Conservation (phyloP, 2,113 vertebrate genomes). For the Hypocryptadius cinnamomeus region DNA sequence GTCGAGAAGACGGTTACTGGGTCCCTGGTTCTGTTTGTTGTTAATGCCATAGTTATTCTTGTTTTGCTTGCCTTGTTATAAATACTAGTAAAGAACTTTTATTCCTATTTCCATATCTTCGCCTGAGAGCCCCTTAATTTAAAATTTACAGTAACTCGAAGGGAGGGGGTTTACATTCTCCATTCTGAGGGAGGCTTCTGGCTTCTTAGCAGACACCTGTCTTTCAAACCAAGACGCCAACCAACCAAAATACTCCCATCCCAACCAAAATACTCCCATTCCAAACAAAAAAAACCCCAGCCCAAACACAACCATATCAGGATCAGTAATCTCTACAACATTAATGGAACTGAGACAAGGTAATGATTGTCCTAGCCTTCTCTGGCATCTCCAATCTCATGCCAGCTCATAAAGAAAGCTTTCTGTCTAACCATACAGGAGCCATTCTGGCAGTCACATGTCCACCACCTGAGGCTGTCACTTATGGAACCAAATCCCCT, state of each 20-base stretch:
- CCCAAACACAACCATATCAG: not conserved
- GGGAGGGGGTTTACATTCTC: not conserved
- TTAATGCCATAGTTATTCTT: not conserved
- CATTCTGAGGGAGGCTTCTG: not conserved
- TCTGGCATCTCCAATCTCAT: not conserved
- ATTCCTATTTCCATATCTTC: not conserved
- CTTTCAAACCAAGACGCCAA: not conserved
- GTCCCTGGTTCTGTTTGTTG: not conserved
- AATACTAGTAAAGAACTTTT: not conserved
- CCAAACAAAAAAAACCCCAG: not conserved
- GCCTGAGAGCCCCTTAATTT: not conserved
- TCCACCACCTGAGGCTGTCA: not conserved
- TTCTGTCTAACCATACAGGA: not conserved
- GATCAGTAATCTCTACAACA: not conserved
- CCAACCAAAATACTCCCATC: not conserved
- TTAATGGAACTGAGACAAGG: not conserved
- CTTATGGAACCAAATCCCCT: not conserved
- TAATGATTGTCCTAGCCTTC: not conserved
- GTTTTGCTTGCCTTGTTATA: not conserved
- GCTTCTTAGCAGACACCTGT: not conserved
- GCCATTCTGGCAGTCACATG: not conserved
- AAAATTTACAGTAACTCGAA: not conserved
- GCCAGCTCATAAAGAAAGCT: not conserved
- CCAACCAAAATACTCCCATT: not conserved
- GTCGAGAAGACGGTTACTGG: not conserved